Percentiles rank a stretch among this genome's conserved stretches.
Evolutionary conservation across 1,140 invertebrate genomes (phyloP).

Genomic region (Oryctes rhinoceros): DNA sequence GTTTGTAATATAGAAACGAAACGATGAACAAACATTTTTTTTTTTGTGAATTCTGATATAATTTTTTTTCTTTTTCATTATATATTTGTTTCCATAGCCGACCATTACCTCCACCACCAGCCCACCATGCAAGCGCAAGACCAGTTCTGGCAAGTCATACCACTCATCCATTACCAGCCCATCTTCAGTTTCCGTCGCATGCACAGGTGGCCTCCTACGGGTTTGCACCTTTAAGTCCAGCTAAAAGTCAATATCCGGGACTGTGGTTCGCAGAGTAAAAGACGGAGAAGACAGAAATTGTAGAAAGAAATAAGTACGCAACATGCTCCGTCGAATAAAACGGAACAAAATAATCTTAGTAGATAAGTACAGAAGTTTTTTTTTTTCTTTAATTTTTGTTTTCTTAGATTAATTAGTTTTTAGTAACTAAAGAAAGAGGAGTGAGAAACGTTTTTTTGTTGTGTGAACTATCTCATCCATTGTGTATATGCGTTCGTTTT

Average conservation of each 20-base stretch:
- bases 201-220: conserved; percentile 73
- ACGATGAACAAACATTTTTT: neutral
- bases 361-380: conserved; percentile 34
- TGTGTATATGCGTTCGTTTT: neutral
- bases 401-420: neutral
- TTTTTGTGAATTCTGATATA: neutral
- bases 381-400: neutral
- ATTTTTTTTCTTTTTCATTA: conserved; percentile 39
- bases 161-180: conserved; percentile 83
- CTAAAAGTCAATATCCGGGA: conserved; percentile 76
- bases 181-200: conserved; percentile 80
- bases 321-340: conserved; percentile 7
- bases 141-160: conserved; percentile 78
- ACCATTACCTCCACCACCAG: conserved; percentile 81
- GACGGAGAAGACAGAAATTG: neutral
- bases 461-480: neutral
- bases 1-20: no score
- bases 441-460: conserved; percentile 1
- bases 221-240: conserved; percentile 76
- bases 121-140: conserved; percentile 83
- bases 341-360: neutral
- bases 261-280: conserved; percentile 79
- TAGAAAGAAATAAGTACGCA: neutral
- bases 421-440: neutral
- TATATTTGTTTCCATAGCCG: conserved; percentile 64